Base-by-base conservation (phyloP, 2,113 vertebrate genomes). In the Chaetura pelagica region DNA sequence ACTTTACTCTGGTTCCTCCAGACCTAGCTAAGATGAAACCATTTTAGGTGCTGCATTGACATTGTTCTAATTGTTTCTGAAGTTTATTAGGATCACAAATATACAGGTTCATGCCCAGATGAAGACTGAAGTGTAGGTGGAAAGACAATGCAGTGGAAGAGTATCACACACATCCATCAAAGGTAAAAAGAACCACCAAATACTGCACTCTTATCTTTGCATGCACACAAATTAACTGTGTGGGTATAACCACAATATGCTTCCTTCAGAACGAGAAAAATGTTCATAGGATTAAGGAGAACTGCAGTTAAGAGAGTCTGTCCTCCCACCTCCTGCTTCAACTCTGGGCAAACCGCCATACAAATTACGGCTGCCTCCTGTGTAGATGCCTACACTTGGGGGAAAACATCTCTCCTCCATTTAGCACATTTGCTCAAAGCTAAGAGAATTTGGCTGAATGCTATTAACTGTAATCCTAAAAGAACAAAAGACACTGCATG, bases 401-500 rank as follows among this genome's bases (percentile, higher is more conserved):
- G 29, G 22, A 63, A 82, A 72, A 57, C 10, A n/a, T 40, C 34
- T 61, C 55, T 81, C 24, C 57, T 87, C 54, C 12, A 7, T 54
- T 91, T 82, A 87, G 22, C 66, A 57, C 35, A 42, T 85, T 81
- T 79, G 29, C 85, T 84, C 58, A 76, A 95, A 89, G 40, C 49
- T 44, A 29, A 48, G n/a, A 87, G 44, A 78, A 46, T 84, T 72
- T 75, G 15, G 38, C 52, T 52, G 61, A 63, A 40, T 35, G 30
- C 14, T 84, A 29, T 61, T 71, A 68, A 61, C 13, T 54, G 44
- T 32, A 89, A 79, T 73, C 73, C 27, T 61, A 38, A 75, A 81
- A 92, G 66, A 95, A 87, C 48, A 82, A 92, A 94, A 84, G 73
- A 44, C 93, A 9, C 51, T 75, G 20, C n/a, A 24, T 42, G 40